Conservation (phyloP, 2,113 vertebrate genomes). For the Pseudopipra pipra region DNA sequence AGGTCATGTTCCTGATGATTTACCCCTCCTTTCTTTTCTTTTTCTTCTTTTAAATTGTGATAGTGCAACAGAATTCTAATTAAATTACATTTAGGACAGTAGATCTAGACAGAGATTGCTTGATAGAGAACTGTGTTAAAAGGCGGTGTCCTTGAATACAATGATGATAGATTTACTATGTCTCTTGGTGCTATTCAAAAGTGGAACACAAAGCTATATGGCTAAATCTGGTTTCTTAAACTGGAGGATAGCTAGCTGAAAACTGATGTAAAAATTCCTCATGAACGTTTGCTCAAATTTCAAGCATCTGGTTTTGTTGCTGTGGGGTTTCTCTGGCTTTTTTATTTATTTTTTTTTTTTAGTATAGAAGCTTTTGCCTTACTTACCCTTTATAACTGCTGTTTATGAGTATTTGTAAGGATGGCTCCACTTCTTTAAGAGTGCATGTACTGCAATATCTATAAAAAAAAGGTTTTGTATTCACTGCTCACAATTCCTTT, state of each 20-base stretch:
- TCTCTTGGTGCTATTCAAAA: background rate
- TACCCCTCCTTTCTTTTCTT: background rate
- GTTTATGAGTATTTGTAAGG: background rate
- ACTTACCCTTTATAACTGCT: background rate
- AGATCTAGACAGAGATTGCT: background rate
- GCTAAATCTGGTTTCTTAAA: background rate
- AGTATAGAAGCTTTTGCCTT: background rate
- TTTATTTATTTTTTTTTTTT: no score
- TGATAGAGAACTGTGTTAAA: background rate
- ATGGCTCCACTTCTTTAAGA: background rate
- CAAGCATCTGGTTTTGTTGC: background rate
- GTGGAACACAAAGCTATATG: background rate
- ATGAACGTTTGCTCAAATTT: background rate
- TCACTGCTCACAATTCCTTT: background rate
- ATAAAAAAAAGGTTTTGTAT: background rate
- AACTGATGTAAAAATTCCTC: background rate
- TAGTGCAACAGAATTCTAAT: background rate
- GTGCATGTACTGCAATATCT: background rate
- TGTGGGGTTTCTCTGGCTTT: background rate
- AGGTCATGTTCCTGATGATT: background rate
- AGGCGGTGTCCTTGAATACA: background rate
- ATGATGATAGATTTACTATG: background rate
- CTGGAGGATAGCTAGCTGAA: background rate
- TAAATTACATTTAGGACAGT: background rate
- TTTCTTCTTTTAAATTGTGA: background rate